Evolutionary conservation across 2,797 vertebrate genomes (phyloP).

Genomic region (Ctenosaura bakeri): DNA sequence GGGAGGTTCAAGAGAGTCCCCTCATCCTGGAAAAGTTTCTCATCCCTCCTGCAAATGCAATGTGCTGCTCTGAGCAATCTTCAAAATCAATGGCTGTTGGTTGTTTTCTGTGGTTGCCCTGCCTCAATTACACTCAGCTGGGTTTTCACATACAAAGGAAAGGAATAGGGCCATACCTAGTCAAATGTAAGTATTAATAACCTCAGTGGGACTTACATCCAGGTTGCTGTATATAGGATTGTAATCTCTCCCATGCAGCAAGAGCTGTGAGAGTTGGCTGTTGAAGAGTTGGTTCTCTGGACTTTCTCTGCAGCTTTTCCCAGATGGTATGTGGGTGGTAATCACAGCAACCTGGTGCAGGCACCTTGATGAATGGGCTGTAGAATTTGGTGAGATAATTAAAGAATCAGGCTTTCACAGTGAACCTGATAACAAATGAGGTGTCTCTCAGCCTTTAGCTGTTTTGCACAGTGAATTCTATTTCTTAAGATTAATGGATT

Average conservation of each 20-base stretch:
- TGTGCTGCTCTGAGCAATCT: background rate
- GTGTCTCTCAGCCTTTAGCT: slow-evolving; percentile 73
- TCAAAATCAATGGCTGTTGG: no score
- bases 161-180: background rate
- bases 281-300: rapidly evolving
- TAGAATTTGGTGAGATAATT: slow-evolving; percentile 81
- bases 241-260: background rate
- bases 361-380: slow-evolving; percentile 79
- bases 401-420: slow-evolving; percentile 77
- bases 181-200: background rate
- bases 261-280: background rate
- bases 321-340: slow-evolving; percentile 75
- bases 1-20: background rate
- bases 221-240: background rate
- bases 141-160: background rate
- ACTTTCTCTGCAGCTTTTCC: slow-evolving; percentile 24
- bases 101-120: background rate
- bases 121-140: background rate
- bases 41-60: background rate
- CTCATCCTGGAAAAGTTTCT: background rate
- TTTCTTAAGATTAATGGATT: slow-evolving; percentile 79
- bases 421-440: slow-evolving; percentile 80
- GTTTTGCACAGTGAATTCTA: slow-evolving; percentile 67
- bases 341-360: slow-evolving; percentile 65
- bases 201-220: background rate